Percentiles rank a stretch among this genome's conserved stretches.
Evolutionary conservation across 2,113 vertebrate species (phyloP).

Genomic region (Rousettus leschenaultii): DNA sequence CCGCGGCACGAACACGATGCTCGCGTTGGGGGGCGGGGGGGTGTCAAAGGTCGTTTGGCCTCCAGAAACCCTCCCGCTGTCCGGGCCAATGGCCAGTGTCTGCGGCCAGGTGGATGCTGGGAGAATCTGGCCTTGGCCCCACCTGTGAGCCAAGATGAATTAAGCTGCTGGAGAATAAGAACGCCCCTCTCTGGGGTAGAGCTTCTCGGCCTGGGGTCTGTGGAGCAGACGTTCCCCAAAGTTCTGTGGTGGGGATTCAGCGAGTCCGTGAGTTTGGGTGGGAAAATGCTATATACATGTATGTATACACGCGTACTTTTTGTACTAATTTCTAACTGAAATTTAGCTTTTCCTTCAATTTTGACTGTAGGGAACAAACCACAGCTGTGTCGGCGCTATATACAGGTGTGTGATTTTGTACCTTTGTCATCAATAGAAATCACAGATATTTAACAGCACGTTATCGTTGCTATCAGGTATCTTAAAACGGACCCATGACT

Average conservation of each 20-base stretch:
- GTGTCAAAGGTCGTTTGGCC: background rate
- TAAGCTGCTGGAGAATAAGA: background rate
- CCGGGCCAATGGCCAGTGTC: background rate
- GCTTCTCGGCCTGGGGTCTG: background rate
- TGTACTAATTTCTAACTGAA: background rate
- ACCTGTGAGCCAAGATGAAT: background rate
- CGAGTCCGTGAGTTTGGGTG: background rate
- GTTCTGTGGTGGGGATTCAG: background rate
- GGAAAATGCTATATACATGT: background rate
- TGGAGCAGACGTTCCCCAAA: background rate
- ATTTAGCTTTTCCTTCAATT: background rate
- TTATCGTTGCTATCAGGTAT: background rate
- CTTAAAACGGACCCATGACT: background rate
- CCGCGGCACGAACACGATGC: background rate
- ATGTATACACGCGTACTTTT: background rate
- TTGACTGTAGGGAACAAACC: background rate
- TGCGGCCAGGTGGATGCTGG: background rate
- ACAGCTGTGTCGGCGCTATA: background rate
- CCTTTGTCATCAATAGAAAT: background rate
- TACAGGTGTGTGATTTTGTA: background rate
- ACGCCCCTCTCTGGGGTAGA: background rate
- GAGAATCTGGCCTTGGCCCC: background rate
- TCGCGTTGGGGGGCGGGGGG: accelerated
- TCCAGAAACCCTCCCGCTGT: background rate
- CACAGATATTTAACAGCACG: background rate